These are phyloP conservation scores for Phanerotoma sp. DNA, from an alignment of 2,888 invertebrate species.

Conservation along the genomic window DNA sequence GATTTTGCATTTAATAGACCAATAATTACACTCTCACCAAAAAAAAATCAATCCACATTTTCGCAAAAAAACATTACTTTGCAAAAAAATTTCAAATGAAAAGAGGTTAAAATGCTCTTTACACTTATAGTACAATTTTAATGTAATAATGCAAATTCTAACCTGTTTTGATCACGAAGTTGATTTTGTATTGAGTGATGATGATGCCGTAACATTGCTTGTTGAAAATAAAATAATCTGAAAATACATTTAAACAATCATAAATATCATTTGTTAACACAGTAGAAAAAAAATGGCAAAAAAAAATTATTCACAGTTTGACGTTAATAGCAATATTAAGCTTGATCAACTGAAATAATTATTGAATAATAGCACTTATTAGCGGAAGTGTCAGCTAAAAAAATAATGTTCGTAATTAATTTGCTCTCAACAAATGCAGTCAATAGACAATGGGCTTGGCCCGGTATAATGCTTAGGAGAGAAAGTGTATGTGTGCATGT, in stretches of 20 bases:
- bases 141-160: conserved; percentile 21
- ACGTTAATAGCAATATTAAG: too few species aligned
- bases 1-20: too few species aligned
- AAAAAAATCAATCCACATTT: too few species aligned
- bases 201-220: conserved; percentile 61
- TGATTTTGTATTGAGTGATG: conserved; percentile 69
- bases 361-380: too few species aligned
- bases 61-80: too few species aligned
- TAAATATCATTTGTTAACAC: too few species aligned
- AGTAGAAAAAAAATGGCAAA: background rate
- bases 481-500: background rate
- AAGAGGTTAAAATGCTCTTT: too few species aligned
- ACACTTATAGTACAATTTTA: too few species aligned
- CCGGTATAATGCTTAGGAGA: conserved; percentile 13
- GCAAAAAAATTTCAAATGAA: too few species aligned
- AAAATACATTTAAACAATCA: conserved; percentile 7
- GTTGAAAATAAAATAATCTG: conserved; percentile 45
- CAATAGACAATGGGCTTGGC: conserved; percentile 29
- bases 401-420: background rate
- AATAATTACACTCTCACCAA: too few species aligned
- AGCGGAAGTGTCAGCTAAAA: background rate
- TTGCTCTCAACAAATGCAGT: conserved; percentile 39
- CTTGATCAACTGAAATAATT: too few species aligned
- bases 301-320: too few species aligned
- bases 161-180: conserved; percentile 65